These are phyloP conservation scores for Junco hyemalis DNA, from an alignment of 2,113 vertebrate genomes.

Conservation along the genomic window DNA sequence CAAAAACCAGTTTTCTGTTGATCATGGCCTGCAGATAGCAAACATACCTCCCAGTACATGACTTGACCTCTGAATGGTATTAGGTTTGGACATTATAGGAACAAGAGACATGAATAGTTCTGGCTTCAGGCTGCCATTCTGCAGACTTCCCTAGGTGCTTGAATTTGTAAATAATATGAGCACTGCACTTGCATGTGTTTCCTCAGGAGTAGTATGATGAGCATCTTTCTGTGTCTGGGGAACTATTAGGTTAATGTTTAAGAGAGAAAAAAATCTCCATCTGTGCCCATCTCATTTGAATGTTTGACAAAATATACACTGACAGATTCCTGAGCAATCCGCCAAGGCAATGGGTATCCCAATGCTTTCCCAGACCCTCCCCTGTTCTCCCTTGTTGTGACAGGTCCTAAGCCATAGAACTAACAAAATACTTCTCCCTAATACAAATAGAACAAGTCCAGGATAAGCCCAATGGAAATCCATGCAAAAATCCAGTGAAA, in stretches of 20 bases:
- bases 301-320: not conserved
- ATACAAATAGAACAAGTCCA: not conserved
- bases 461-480: not conserved
- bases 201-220: not conserved
- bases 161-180: not conserved
- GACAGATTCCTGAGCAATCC: not conserved
- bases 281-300: not conserved
- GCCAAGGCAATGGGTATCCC: not conserved
- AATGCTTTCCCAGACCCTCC: not conserved
- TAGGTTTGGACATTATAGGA: not conserved
- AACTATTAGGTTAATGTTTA: not conserved
- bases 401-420: not conserved
- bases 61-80: not conserved
- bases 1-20: not conserved
- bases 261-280: not conserved
- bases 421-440: not conserved
- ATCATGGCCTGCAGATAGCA: not conserved
- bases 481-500: not conserved
- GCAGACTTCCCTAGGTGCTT: not conserved
- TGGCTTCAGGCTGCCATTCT: not conserved
- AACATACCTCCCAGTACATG: not conserved
- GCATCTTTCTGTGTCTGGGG: not conserved
- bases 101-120: not conserved
- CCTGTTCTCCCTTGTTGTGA: not conserved
- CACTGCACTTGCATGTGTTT: not conserved